Evolutionary conservation across 2,797 vertebrate genomes (phyloP), one percentile per base, ranked within the genome.

Genomic region (Sandelia bainsii): DNA sequence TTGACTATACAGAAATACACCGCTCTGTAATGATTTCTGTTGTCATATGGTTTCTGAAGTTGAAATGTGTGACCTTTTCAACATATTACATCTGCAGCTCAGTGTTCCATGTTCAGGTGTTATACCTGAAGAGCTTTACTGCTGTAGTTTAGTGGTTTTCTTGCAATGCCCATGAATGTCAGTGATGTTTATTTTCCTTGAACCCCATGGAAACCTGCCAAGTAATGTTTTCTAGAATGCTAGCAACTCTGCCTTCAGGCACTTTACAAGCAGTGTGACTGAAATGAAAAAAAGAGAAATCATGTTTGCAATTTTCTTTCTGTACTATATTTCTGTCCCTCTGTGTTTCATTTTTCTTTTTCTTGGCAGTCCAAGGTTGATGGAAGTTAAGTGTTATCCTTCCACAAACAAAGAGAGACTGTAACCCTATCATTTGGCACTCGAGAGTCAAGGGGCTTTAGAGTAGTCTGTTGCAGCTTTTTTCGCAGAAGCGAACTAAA

Each of bases 311-410:
- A 70, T 89, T 87, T 88, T 86, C 70, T 62, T 71, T 57, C 29
- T 72, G 52, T 61, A 20, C 64, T 51, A 29, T 58, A 71, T 83
- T 75, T 70, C 49, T 80, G 8, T 65, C 62, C 60, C 52, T 67
- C 54, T 42, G 7, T 37, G 54, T 76, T 72, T 62, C 22, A 25
- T 7, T 79, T 51, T 42, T 65, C 64, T 54, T 62, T 23, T 54
- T 79, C 62, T 42, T 75, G 83, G 72, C 83, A 82, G 73, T 22
- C 66, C 72, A 76, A 82, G 62, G 75, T 76, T 80, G 80, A 84
- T 81, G 83, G 84, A 79, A 84, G 80, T 85, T 81, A 87, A 91
- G 81, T 85, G 83, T 89, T 90, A 82, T 80, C 76, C 87, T 69
- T 86, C 77, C 58, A 82, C 76, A 87, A 91, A 91, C 80, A 89